Evolutionary conservation across 2,797 vertebrate species (phyloP).

Genomic region (Hylomyscus alleni): DNA sequence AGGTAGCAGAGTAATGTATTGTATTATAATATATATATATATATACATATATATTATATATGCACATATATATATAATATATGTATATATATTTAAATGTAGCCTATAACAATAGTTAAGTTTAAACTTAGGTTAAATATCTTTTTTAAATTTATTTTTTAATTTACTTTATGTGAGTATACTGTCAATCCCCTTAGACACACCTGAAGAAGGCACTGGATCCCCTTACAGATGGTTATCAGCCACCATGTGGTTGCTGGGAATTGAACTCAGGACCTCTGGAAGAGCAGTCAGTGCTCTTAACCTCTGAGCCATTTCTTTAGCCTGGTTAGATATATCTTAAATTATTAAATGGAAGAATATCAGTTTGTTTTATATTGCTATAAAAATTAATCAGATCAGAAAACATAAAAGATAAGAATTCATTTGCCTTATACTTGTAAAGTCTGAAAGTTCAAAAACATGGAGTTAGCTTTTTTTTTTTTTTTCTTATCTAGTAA

Average conservation of each 20-base stretch:
- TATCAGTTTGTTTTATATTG: neutral
- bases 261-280: too few species aligned
- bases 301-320: too few species aligned
- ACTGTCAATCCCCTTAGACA: too few species aligned
- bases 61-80: neutral
- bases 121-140: slow-evolving; percentile 33
- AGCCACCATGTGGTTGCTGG: too few species aligned
- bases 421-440: neutral
- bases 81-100: neutral
- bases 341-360: slow-evolving; percentile 33
- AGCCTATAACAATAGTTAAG: slow-evolving; percentile 32
- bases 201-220: too few species aligned
- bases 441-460: neutral
- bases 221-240: too few species aligned
- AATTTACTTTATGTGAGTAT: too few species aligned
- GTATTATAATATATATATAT: neutral
- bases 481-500: neutral
- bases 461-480: neutral
- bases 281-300: too few species aligned
- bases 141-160: too few species aligned
- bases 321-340: slow-evolving; percentile 8
- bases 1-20: neutral
- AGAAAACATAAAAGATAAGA: neutral
- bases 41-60: neutral
- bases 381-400: neutral